phyloP scores from a whole-genome alignment of 2,797 vertebrate genomes.

The Tenualosa thibaudeaui region DNA sequence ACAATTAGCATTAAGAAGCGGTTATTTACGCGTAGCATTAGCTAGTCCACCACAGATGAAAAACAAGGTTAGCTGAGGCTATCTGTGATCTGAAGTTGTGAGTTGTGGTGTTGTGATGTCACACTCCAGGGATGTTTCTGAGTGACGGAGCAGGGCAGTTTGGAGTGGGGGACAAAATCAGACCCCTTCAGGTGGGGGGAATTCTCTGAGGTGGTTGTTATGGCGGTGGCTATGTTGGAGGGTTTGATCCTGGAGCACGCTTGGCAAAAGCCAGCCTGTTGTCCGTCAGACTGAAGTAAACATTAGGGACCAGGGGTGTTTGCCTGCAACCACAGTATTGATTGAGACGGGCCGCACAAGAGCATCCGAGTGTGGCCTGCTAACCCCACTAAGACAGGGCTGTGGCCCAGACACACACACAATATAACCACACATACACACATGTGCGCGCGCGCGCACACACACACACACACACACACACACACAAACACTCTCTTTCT shows the following conservation, averaged over 20 bases:
- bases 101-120: not conserved
- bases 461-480: not conserved
- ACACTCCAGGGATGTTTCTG: not conserved
- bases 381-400: constrained; percentile 44
- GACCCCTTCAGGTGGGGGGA: constrained; percentile 25
- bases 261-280: constrained; percentile 45
- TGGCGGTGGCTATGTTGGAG: constrained; percentile 47
- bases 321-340: constrained; percentile 64
- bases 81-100: not conserved
- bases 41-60: not conserved
- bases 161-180: not conserved
- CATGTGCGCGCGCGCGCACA: not conserved
- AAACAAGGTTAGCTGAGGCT: not conserved
- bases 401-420: not conserved
- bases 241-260: constrained; percentile 53
- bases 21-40: not conserved
- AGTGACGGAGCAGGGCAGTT: not conserved
- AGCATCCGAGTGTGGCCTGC: constrained; percentile 60
- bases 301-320: constrained; percentile 55
- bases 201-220: constrained; percentile 68
- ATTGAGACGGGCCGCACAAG: constrained; percentile 53
- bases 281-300: constrained; percentile 54
- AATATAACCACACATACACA: not conserved
- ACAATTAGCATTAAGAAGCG: not conserved
- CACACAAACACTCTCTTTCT: not conserved